A percentile compares a stretch with the other conserved stretches of the same genome.
Evolutionary conservation across 2,797 vertebrate genomes (phyloP).

Genomic region (Lagorchestes hirsutus): DNA sequence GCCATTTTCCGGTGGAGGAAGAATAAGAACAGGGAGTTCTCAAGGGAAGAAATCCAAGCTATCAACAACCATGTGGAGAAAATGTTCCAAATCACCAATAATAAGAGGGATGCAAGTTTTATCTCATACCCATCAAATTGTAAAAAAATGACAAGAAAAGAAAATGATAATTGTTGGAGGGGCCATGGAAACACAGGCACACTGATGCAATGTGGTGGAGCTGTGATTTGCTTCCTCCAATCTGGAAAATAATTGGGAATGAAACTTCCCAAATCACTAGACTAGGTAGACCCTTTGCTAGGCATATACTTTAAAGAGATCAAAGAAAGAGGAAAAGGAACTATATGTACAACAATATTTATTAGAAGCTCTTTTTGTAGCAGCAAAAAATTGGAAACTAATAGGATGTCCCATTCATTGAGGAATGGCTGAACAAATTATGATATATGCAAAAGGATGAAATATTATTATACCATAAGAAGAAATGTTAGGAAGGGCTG

Average conservation of each 20-base stretch:
- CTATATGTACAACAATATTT: no score
- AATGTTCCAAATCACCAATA: background rate
- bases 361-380: background rate
- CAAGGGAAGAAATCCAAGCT: background rate
- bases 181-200: background rate
- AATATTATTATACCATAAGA: background rate
- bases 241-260: background rate
- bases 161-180: background rate
- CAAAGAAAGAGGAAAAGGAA: no score
- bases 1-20: background rate
- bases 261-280: background rate
- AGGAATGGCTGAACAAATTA: background rate
- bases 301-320: no score
- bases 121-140: background rate
- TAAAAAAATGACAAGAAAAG: background rate
- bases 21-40: background rate
- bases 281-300: background rate
- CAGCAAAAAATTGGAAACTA: background rate
- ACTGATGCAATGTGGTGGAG: background rate
- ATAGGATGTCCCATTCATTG: background rate
- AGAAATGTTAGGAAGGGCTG: background rate
- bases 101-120: background rate
- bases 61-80: background rate
- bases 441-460: background rate
- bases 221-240: background rate